Percentiles rank a stretch among this genome's conserved stretches.
These are phyloP conservation scores for Orthosia incerta DNA, from an alignment of 2,888 invertebrate species.

Conservation along the genomic window DNA sequence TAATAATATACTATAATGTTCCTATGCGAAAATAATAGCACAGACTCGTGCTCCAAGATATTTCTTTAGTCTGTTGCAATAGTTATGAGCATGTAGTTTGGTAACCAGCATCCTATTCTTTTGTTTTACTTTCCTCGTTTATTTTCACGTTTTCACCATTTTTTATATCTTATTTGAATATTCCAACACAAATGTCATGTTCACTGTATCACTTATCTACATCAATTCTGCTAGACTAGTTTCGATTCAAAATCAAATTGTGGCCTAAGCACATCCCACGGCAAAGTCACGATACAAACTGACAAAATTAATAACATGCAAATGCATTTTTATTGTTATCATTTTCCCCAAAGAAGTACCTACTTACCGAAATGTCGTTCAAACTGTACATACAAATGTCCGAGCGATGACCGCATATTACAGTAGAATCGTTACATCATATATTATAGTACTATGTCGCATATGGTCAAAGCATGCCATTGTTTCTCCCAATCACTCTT, in stretches of 20 bases:
- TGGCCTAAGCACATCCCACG: slow-evolving; percentile 25
- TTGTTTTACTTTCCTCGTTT: not conserved
- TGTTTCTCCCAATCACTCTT: slow-evolving; percentile 56
- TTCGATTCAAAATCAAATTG: not conserved
- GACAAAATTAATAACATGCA: slow-evolving; percentile 14
- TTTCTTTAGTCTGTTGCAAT: not conserved
- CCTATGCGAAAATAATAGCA: no score
- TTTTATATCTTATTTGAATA: not conserved
- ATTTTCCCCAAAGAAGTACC: slow-evolving; percentile 34
- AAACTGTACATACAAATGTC: slow-evolving; percentile 34
- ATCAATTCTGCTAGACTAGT: not conserved
- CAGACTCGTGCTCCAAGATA: no score
- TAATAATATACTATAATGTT: no score
- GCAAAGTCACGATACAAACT: slow-evolving; percentile 24
- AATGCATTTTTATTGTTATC: slow-evolving; percentile 40
- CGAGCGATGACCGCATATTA: slow-evolving; percentile 30
- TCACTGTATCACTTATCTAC: not conserved
- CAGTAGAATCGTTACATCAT: slow-evolving; percentile 40
- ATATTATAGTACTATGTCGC: slow-evolving; percentile 11
- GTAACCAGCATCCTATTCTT: not conserved
- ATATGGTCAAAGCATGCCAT: slow-evolving; percentile 52
- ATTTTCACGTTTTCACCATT: not conserved
- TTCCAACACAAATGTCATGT: not conserved
- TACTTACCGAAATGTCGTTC: slow-evolving; percentile 26
- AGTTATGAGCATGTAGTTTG: not conserved